These are phyloP conservation scores for Cottoperca gobio DNA, from an alignment of 2,797 vertebrate species.

Conservation along the genomic window DNA sequence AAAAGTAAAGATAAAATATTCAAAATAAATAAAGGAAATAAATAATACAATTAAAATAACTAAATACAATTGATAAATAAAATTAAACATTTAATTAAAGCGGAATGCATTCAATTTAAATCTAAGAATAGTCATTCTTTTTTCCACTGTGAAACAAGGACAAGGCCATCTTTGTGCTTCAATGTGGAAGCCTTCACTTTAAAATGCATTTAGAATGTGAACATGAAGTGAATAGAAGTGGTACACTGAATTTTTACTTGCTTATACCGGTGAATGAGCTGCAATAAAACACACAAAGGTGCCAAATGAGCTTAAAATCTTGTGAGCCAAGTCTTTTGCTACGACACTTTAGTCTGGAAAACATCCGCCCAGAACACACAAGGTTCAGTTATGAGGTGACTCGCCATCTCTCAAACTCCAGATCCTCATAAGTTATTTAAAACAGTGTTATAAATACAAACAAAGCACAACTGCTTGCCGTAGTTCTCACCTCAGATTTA, in stretches of 20 bases:
- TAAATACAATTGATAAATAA: no score
- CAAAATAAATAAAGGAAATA: no score
- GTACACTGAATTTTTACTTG: not conserved
- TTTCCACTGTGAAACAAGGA: not conserved
- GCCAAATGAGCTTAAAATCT: not conserved
- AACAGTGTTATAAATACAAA: not conserved
- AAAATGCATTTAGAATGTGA: not conserved
- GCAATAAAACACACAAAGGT: not conserved
- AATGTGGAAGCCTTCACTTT: not conserved
- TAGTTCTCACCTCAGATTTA: not conserved
- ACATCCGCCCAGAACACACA: not conserved
- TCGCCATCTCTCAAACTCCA: not conserved
- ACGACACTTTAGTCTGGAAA: not conserved
- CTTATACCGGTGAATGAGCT: not conserved
- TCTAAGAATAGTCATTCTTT: not conserved
- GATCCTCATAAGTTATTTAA: not conserved
- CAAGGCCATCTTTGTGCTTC: not conserved
- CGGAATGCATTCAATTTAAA: no score
- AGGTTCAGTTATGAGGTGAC: constrained; percentile 13
- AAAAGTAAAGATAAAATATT: no score
- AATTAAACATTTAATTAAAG: no score
- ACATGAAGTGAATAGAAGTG: not conserved
- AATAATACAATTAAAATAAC: no score
- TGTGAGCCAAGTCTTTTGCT: not conserved
- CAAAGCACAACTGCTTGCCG: not conserved